Conservation (phyloP, 64 coral and sea anemone genomes). For the Orbicella faveolata region DNA sequence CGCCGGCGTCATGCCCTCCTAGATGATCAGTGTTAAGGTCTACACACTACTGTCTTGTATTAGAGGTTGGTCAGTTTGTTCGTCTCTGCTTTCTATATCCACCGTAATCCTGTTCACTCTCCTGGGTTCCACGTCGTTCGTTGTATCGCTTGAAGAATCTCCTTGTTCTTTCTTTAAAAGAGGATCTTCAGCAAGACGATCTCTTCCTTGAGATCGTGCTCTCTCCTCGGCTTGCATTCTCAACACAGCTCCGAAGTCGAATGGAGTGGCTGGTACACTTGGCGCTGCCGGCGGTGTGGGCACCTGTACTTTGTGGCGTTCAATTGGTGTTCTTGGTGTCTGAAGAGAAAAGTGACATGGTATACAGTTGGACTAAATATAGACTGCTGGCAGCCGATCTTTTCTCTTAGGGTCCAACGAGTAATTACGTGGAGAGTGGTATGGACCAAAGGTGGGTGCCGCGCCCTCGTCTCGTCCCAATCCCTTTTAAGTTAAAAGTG, state of each 20-base stretch:
- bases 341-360: neutral
- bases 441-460: too few relatives aligned
- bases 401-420: too few relatives aligned
- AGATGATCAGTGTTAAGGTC: neutral
- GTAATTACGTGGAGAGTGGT: too few relatives aligned
- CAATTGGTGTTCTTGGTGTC: constrained; percentile 37
- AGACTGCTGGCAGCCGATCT: too few relatives aligned
- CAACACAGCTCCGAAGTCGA: constrained; percentile 42
- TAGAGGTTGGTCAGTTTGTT: neutral
- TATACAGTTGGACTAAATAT: too few relatives aligned
- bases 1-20: neutral
- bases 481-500: too few relatives aligned
- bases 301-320: neutral
- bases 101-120: neutral
- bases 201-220: neutral
- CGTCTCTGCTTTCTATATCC: neutral
- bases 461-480: too few relatives aligned
- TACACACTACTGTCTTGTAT: neutral
- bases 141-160: neutral
- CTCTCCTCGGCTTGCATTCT: constrained; percentile 19
- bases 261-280: neutral
- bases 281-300: neutral
- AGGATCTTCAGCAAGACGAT: neutral
- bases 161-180: constrained; percentile 5
- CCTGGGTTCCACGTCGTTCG: neutral